Evolutionary conservation across 2,113 vertebrate genomes (phyloP).

Genomic region (Motacilla tschutschensis): DNA sequence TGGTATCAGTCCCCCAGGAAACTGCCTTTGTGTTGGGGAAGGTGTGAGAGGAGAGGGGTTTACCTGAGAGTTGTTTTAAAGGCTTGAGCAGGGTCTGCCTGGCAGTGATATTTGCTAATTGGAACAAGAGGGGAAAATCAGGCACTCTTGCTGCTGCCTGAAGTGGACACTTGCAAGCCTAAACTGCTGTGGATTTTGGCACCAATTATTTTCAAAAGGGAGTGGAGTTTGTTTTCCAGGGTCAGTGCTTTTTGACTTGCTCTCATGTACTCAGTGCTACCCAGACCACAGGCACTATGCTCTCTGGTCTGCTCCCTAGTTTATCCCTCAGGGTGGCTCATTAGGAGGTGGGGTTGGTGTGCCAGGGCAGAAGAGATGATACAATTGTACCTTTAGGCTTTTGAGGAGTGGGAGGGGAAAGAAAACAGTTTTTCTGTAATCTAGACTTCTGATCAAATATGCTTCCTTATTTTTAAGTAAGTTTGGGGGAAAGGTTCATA

Average conservation of each 20-base stretch:
- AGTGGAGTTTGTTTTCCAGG: neutral
- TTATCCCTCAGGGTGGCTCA: neutral
- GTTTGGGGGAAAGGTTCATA: neutral
- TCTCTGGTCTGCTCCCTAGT: neutral
- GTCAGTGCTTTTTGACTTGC: neutral
- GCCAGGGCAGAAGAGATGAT: neutral
- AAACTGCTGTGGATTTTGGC: neutral
- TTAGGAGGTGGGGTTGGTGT: neutral
- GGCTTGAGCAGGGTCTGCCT: neutral
- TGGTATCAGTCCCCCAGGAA: neutral
- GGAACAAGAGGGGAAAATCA: neutral
- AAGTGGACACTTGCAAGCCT: neutral
- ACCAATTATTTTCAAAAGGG: neutral
- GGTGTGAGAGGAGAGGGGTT: neutral
- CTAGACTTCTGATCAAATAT: neutral
- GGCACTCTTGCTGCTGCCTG: neutral
- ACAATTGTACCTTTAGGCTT: neutral
- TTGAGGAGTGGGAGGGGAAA: neutral
- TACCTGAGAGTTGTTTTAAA: neutral
- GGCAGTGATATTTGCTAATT: neutral
- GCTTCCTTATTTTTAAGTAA: neutral
- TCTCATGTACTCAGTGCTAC: fast-evolving
- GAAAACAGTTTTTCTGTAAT: neutral
- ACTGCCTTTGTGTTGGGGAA: neutral
- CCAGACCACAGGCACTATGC: neutral